Evolutionary conservation across 2,113 vertebrate genomes (phyloP).

Genomic region (Rhizomys pruinosus): DNA sequence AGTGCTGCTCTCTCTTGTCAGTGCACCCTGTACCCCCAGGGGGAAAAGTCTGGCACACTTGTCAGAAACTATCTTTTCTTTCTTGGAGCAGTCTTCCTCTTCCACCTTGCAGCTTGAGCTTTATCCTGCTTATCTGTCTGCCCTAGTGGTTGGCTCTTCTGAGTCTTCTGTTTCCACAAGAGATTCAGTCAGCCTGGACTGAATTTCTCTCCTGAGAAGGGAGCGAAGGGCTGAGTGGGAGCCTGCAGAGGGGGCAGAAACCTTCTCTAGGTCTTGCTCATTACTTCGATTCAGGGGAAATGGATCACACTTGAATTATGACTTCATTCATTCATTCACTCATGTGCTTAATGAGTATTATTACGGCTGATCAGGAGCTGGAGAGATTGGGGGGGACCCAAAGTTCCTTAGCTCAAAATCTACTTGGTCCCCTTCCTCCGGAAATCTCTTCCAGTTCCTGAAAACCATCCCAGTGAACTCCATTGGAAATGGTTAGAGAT

Average conservation of each 20-base stretch:
- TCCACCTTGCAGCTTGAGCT: not conserved
- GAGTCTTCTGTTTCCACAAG: not conserved
- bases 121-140: not conserved
- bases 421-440: not conserved
- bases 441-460: not conserved
- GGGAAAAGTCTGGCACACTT: not conserved
- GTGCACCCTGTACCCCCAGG: not conserved
- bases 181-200: not conserved
- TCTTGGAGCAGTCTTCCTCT: not conserved
- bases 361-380: too few relatives aligned
- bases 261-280: not conserved
- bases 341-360: not conserved
- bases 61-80: not conserved
- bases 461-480: not conserved
- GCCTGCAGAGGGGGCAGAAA: not conserved
- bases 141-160: not conserved
- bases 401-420: not conserved
- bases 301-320: not conserved
- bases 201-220: slow-evolving; percentile 1
- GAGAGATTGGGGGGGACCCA: not conserved
- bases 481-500: not conserved
- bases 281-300: not conserved
- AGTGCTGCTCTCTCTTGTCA: not conserved
- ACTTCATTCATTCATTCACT: not conserved
- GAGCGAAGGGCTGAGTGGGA: not conserved